Base-by-base conservation (phyloP, 2,113 vertebrate species). In the Microcebus tavaratra region DNA sequence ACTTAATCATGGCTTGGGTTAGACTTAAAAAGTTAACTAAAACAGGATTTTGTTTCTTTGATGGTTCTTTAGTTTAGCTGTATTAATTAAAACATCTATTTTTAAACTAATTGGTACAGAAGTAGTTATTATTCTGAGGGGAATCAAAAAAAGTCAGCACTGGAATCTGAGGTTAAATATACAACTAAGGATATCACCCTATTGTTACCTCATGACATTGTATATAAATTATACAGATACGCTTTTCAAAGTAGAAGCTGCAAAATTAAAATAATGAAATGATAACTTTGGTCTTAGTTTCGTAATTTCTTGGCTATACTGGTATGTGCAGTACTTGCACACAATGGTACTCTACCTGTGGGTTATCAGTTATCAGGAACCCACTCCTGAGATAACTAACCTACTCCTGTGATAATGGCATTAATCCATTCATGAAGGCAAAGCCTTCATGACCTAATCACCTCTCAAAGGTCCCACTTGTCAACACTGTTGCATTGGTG, bases 11-110 rank as follows among this genome's bases (percentile, higher is more conserved):
- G 36, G 18, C 48, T 65, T 83, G 42, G 48, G 31, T 94, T 92
- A 82, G 53, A 79, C 79, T 92, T 86, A 65, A 96, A 94, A 94
- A 53, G 29, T 86, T 86, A 90, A 72, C 45, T 78, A n/a, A 53
- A 83, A 95, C 75, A 65, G 67, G 82, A 27, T 10, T 17, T 65
- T 65, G 50, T 73, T 91, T 96, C 20, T 90, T 72, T 95, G 78
- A 67, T 68, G 31, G 21, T 55, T 45, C 67, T 79, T 95, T 85
- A 91, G 34, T 68, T 81, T 82, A 75, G 23, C 23, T 94, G 50
- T 88, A 73, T 91, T 91, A 67, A 93, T 67, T 50, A 84, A 84
- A 23, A 73, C 6, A 93, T 48, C 23, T 65, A 21, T 68, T 80
- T 93, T 91, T 21, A 81, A 61, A 63, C 70, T 85, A 63, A 76